Evolutionary conservation across 2,888 invertebrate genomes (phyloP).

Genomic region (Tuberolachnus salignus): DNA sequence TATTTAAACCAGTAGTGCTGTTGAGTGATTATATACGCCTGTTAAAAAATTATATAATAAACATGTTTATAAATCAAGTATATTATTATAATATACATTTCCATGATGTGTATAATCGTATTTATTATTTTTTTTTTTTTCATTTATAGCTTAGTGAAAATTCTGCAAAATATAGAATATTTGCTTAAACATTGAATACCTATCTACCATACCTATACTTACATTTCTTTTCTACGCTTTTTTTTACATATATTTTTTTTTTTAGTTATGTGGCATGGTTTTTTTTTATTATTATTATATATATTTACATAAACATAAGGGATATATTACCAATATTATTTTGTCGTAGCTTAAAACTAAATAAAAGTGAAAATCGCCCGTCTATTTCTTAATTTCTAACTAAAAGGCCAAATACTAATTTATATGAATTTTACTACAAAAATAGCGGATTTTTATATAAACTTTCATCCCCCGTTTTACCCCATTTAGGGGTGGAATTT

Average conservation of each 20-base stretch:
- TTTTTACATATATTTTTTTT: conserved; percentile 27
- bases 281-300: neutral
- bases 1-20: conserved; percentile 23
- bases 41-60: conserved; percentile 7
- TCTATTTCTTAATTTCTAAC: too few relatives aligned
- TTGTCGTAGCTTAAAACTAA: too few relatives aligned
- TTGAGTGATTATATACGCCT: conserved; percentile 21
- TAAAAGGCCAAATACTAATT: too few relatives aligned
- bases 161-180: conserved; percentile 12
- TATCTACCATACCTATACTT: neutral
- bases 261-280: conserved; percentile 35
- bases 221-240: conserved; percentile 26
- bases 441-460: too few relatives aligned
- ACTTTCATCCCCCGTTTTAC: too few relatives aligned
- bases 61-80: neutral
- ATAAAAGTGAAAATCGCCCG: too few relatives aligned
- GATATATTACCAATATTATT: too few relatives aligned
- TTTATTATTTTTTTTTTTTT: neutral
- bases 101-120: neutral
- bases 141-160: conserved; percentile 12
- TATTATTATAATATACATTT: neutral
- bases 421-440: too few relatives aligned
- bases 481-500: too few relatives aligned
- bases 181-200: conserved; percentile 13
- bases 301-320: too few relatives aligned